Evolutionary conservation across 92 coral and sea anemone species (phyloP).

Genomic region (Diadumene lineata): DNA sequence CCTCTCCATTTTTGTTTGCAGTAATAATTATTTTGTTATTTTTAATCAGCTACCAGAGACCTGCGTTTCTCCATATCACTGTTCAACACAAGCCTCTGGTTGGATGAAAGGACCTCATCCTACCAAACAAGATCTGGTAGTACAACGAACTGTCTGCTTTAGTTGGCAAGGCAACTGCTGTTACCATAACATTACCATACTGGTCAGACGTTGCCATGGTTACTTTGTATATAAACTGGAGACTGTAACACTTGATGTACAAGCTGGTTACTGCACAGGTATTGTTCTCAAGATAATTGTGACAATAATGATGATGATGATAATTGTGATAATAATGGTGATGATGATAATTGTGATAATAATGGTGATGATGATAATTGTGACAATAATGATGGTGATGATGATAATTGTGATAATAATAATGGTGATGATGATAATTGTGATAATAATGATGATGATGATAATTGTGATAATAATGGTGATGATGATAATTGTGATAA

Average conservation of each 20-base stretch:
- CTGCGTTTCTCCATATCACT: slow-evolving; percentile 17
- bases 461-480: no score
- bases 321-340: not conserved
- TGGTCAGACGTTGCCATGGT: slow-evolving; percentile 22
- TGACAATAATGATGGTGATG: no score
- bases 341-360: no score
- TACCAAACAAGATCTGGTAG: slow-evolving; percentile 11
- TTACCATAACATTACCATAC: not conserved
- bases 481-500: no score
- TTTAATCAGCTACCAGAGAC: slow-evolving; percentile 39
- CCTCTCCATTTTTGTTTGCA: no score
- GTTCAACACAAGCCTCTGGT: slow-evolving; percentile 43
- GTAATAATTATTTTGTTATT: no score
- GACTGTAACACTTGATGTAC: not conserved
- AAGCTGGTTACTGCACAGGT: not conserved
- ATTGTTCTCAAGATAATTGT: no score
- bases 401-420: no score
- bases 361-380: no score
- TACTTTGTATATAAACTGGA: slow-evolving; percentile 32
- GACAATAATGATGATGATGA: not conserved
- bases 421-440: no score
- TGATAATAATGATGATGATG: no score
- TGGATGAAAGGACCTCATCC: slow-evolving; percentile 40
- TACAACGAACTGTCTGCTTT: slow-evolving; percentile 27
- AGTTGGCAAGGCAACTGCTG: slow-evolving; percentile 46